These are phyloP conservation scores for Drosophila sechellia DNA, from an alignment of 1,140 invertebrate genomes.

Conservation along the genomic window DNA sequence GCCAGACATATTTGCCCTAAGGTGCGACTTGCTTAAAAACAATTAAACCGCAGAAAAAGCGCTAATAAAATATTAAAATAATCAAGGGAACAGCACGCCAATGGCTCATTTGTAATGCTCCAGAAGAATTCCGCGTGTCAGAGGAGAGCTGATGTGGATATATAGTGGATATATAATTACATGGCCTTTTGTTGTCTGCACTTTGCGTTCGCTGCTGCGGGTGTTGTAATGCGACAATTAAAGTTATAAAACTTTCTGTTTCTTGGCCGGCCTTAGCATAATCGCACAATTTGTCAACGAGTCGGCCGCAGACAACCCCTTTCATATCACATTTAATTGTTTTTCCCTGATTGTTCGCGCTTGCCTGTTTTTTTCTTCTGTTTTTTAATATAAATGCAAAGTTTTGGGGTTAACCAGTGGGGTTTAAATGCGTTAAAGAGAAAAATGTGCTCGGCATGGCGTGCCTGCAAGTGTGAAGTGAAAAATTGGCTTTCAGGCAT, in stretches of 20 bases:
- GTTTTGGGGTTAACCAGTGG: conserved; percentile 34
- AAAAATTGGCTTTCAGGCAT: conserved; percentile 14
- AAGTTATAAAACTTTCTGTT: conserved; percentile 41
- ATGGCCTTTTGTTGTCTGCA: conserved; percentile 40
- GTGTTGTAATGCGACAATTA: conserved; percentile 70
- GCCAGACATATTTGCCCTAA: conserved; percentile 13
- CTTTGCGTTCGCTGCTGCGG: conserved; percentile 33
- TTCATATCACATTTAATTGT: conserved; percentile 51
- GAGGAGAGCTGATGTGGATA: background rate
- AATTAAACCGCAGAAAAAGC: conserved; percentile 60
- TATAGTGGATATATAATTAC: conserved; percentile 55
- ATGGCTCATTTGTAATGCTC: conserved; percentile 79
- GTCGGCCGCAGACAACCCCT: conserved; percentile 38
- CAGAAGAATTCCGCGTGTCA: conserved; percentile 31
- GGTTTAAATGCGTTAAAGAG: conserved; percentile 71
- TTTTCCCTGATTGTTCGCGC: conserved; percentile 11
- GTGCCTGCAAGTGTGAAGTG: conserved; percentile 63
- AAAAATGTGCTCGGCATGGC: conserved; percentile 37
- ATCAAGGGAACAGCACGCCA: conserved; percentile 64
- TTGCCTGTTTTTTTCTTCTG: background rate
- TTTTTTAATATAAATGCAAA: conserved; percentile 73
- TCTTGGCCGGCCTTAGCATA: conserved; percentile 52
- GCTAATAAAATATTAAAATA: conserved; percentile 63
- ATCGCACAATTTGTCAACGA: conserved; percentile 71
- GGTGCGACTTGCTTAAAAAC: conserved; percentile 68